Evolutionary conservation across 1,140 invertebrate species (phyloP).

Genomic region (Sycobia sp.): DNA sequence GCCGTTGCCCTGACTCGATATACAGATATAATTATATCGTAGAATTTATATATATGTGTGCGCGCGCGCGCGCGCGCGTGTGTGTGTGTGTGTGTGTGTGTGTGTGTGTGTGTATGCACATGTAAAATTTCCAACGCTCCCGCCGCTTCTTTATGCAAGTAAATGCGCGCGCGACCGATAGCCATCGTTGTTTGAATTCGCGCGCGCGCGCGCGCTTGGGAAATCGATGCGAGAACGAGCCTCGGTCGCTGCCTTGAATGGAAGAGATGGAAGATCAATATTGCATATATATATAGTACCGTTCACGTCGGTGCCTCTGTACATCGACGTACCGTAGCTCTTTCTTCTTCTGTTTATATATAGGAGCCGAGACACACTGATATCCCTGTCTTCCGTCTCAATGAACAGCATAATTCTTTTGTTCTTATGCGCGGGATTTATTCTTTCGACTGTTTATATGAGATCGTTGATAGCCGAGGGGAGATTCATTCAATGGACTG

Average conservation of each 20-base stretch:
- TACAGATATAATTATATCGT: too few species aligned
- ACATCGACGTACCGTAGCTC: too few species aligned
- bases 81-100: too few species aligned
- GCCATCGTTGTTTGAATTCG: background rate
- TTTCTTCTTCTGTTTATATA: too few species aligned
- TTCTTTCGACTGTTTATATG: too few species aligned
- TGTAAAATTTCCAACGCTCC: background rate
- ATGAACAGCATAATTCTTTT: background rate
- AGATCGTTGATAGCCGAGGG: too few species aligned
- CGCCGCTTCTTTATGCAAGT: background rate
- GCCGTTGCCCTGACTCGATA: too few species aligned
- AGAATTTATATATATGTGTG: too few species aligned
- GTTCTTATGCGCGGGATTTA: background rate
- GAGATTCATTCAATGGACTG: too few species aligned
- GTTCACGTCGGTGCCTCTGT: too few species aligned
- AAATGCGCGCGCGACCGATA: background rate
- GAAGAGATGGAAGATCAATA: slow-evolving; percentile 4
- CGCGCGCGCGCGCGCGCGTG: too few species aligned
- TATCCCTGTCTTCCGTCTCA: background rate
- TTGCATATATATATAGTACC: too few species aligned
- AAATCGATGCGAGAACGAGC: slow-evolving; percentile 2
- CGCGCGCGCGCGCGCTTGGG: background rate
- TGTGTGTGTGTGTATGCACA: background rate
- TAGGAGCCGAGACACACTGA: background rate
- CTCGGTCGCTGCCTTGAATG: background rate